Evolutionary conservation across 2,797 vertebrate genomes (phyloP), one percentile per base, ranked within the genome.

Genomic region (Capromys pilorides): DNA sequence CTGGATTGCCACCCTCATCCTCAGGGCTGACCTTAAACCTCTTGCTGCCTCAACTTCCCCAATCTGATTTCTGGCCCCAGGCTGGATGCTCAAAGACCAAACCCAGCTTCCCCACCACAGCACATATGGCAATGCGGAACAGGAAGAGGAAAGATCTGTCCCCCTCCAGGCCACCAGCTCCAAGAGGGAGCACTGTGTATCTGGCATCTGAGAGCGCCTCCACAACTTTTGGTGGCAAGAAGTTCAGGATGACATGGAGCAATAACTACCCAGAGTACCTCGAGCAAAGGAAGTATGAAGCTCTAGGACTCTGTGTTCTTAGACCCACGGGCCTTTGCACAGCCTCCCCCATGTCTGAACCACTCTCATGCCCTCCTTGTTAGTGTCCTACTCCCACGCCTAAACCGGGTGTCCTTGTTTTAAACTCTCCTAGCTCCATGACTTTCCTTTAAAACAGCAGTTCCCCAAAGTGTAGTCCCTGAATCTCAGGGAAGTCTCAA

Each of bases 71-170:
- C 24, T 51, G 22, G 67, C n/a, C 4, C 31, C 2, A n/a, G 69
- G n/a, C 61, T 19, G 22, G 39, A 9, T 2, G 0, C 57, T 49
- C 31, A 33, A 18, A n/a, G 33, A 69, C 22, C 59, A 81, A 66
- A 75, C 31, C 28, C 57, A 61, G 5, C 2, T 4, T 24, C 18
- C n/a, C 6, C 1, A 0, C n/a, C 11, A 61, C n/a, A 24, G 36
- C 5, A 5, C 9, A 0, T 18, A 13, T 5, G 54, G 91, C 39
- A 36, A 39, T 10, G 6, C 64, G 24, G 24, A 61, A 6, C 26
- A 5, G 39, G 22, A 36, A 51, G 6, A 24, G 31, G 45, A 61
- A 59, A 7, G 1, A 18, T 28, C 19, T 31, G 4, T 28, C 49
- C 9, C 79, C n/a, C 80, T 90, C 21, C 21, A 61, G 24, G 62